Conservation (phyloP, 2,113 vertebrate species). For the Fregata magnificens region DNA sequence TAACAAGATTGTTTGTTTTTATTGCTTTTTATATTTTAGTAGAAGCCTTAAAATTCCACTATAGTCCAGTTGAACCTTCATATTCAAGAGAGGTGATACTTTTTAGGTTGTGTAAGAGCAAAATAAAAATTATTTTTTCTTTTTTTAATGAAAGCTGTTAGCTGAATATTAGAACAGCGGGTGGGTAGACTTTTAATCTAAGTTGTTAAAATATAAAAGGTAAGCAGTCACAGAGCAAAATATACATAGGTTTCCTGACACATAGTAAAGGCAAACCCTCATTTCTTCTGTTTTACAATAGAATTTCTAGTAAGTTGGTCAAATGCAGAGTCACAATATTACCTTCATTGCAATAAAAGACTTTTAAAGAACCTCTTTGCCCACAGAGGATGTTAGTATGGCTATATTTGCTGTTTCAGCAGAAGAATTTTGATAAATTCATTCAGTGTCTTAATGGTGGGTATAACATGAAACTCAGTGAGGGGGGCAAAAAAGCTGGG, state of each 20-base stretch:
- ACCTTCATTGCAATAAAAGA: not conserved
- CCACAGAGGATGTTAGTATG: not conserved
- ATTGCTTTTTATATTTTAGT: not conserved
- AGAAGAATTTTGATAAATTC: not conserved
- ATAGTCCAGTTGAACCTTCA: not conserved
- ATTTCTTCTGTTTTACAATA: not conserved
- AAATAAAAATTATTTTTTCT: not conserved
- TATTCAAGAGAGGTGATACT: not conserved
- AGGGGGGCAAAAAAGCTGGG: not conserved
- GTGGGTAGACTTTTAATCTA: not conserved
- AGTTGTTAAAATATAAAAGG: not conserved
- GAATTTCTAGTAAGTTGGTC: not conserved
- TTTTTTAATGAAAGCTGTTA: not conserved
- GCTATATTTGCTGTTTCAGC: not conserved
- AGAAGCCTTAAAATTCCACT: not conserved
- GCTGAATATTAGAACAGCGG: not conserved
- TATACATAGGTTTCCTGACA: not conserved
- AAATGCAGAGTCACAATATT: not conserved
- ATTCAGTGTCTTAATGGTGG: not conserved
- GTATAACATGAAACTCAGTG: not conserved
- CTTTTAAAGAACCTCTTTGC: not conserved
- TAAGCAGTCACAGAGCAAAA: not conserved
- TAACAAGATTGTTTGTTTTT: not conserved
- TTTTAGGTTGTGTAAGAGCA: not conserved
- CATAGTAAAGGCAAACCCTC: rapidly evolving